Conservation (phyloP, 2,113 vertebrate species). For the Sceloporus undulatus region DNA sequence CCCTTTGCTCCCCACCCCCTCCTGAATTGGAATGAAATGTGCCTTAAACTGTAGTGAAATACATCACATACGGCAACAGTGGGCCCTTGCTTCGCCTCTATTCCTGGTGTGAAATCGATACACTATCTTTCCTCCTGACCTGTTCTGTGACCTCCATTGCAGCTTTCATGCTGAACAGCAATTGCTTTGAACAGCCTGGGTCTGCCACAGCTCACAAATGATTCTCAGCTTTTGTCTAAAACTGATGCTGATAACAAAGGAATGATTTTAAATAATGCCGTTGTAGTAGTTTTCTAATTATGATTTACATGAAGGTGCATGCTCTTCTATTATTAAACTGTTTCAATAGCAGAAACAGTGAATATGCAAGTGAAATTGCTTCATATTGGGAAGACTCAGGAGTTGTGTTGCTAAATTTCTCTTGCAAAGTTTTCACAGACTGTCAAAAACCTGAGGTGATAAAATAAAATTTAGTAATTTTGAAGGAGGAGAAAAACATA, state of each 20-base stretch:
- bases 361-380: slow-evolving; percentile 48
- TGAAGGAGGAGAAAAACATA: slow-evolving; percentile 28
- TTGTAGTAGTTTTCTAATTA: slow-evolving; percentile 86
- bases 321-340: slow-evolving; percentile 81
- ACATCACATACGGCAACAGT: slow-evolving; percentile 82
- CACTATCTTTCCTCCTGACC: slow-evolving; percentile 92
- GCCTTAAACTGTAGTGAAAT: slow-evolving; percentile 88
- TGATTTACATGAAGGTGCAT: slow-evolving; percentile 83
- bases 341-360: slow-evolving; percentile 66
- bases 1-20: slow-evolving; percentile 85
- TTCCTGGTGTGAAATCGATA: slow-evolving; percentile 92
- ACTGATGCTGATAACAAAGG: slow-evolving; percentile 84
- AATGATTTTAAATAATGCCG: slow-evolving; percentile 81
- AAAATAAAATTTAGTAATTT: slow-evolving; percentile 30
- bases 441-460: slow-evolving; percentile 29
- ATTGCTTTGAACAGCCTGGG: slow-evolving; percentile 90
- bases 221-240: slow-evolving; percentile 84
- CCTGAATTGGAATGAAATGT: slow-evolving; percentile 87
- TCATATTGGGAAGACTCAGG: neutral
- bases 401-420: slow-evolving; percentile 46
- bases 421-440: slow-evolving; percentile 54
- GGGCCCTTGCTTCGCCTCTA: slow-evolving; percentile 80
- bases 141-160: slow-evolving; percentile 89
- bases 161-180: slow-evolving; percentile 88
- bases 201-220: slow-evolving; percentile 85